A percentile compares a stretch with the other conserved stretches of the same genome.
Conservation (phyloP, 1,140 invertebrate species). For the Cydia pomonella region DNA sequence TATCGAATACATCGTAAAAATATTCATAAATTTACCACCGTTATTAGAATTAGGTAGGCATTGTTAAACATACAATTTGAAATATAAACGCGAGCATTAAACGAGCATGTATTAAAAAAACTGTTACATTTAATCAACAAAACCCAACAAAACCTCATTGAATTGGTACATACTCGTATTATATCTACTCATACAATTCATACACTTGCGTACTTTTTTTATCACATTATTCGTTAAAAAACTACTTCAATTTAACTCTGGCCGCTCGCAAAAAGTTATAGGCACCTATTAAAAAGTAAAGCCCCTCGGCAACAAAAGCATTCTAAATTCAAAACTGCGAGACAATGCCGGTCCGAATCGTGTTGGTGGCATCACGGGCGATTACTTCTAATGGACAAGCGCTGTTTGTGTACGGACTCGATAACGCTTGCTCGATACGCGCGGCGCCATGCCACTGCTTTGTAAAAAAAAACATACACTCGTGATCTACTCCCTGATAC, state of each 20-base stretch:
- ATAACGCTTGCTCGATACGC: slow-evolving; percentile 71
- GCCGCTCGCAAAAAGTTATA: not conserved
- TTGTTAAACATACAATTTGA: too few relatives aligned
- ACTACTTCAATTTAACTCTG: not conserved
- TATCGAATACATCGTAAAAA: too few relatives aligned
- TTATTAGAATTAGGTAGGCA: too few relatives aligned
- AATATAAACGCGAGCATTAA: too few relatives aligned
- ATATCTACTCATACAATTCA: not conserved
- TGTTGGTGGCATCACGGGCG: slow-evolving; percentile 69
- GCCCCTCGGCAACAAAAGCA: slow-evolving; percentile 44
- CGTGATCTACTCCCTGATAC: slow-evolving; percentile 46
- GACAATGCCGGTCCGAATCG: slow-evolving; percentile 55
- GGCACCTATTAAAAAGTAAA: slow-evolving; percentile 26
- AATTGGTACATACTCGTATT: too few relatives aligned
- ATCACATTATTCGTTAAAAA: not conserved
- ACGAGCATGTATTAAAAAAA: too few relatives aligned
- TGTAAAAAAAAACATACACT: slow-evolving; percentile 53
- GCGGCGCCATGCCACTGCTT: slow-evolving; percentile 70
- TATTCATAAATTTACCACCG: too few relatives aligned
- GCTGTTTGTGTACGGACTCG: slow-evolving; percentile 70
- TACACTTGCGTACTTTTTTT: not conserved
- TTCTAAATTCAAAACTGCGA: slow-evolving; percentile 58
- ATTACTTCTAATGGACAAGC: slow-evolving; percentile 78
- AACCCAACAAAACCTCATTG: too few relatives aligned
- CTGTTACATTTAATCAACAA: too few relatives aligned